These are phyloP conservation scores for Drosophila cognata DNA, from an alignment of 2,888 invertebrate species.

Conservation along the genomic window DNA sequence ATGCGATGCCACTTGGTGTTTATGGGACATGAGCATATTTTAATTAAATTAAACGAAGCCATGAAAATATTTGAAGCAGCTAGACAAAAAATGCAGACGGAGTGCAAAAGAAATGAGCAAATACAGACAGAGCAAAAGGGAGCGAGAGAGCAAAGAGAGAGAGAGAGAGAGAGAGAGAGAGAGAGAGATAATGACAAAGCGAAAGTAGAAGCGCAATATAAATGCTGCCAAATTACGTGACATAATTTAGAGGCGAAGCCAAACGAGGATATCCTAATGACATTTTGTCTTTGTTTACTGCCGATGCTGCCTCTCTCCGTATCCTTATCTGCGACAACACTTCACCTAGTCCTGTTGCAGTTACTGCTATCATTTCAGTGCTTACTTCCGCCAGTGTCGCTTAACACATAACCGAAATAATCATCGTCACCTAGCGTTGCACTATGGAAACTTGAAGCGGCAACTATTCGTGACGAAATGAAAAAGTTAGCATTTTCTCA, in stretches of 20 bases:
- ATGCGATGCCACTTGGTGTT: conserved; percentile 11
- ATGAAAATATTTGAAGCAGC: conserved; percentile 42
- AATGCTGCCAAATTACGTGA: conserved; percentile 68
- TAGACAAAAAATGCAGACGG: conserved; percentile 5
- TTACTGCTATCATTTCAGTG: not conserved
- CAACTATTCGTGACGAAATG: not conserved
- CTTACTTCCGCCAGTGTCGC: conserved; percentile 2
- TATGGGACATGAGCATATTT: conserved; percentile 55
- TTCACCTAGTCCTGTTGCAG: conserved; percentile 10
- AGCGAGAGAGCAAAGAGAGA: not conserved
- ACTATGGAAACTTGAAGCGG: not conserved
- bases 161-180: not conserved
- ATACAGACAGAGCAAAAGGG: not conserved
- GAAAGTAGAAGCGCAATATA: conserved; percentile 18
- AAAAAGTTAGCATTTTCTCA: not conserved
- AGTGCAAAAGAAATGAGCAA: conserved; percentile 11
- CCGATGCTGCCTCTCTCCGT: not conserved
- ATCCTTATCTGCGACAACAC: not conserved
- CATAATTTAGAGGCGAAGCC: conserved; percentile 65
- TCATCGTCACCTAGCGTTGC: not conserved
- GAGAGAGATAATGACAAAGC: conserved; percentile 11
- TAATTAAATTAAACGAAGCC: conserved; percentile 57
- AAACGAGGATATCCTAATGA: conserved; percentile 39
- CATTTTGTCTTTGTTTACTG: conserved; percentile 42
- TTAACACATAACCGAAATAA: not conserved